These are phyloP conservation scores for Pardalotus punctatus DNA, from an alignment of 2,113 vertebrate genomes.

Conservation along the genomic window DNA sequence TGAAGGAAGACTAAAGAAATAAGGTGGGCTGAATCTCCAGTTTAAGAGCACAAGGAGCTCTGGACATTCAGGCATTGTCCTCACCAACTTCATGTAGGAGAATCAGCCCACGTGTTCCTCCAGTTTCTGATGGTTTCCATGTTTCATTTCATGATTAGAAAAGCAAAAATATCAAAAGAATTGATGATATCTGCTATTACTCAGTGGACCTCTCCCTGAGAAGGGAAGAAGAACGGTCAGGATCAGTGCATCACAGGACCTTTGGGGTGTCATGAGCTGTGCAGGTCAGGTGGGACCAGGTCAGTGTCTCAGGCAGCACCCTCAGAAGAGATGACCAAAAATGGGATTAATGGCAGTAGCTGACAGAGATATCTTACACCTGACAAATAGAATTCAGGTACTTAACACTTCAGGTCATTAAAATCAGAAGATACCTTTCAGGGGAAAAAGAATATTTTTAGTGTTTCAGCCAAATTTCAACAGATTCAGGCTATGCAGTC, in stretches of 20 bases:
- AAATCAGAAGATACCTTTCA: background rate
- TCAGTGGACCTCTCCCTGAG: background rate
- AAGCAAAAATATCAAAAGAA: background rate
- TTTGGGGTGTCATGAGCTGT: background rate
- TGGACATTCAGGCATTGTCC: background rate
- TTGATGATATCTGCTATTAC: background rate
- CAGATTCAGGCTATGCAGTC: background rate
- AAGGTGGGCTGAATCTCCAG: background rate
- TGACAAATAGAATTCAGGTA: background rate
- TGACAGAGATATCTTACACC: background rate
- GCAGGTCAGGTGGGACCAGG: background rate
- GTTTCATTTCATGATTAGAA: background rate
- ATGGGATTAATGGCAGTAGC: background rate
- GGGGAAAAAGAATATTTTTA: background rate
- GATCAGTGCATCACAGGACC: background rate
- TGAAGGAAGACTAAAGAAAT: background rate
- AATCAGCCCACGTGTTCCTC: accelerated
- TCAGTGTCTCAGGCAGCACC: background rate
- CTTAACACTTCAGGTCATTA: background rate
- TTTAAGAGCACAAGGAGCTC: background rate
- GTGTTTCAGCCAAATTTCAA: background rate
- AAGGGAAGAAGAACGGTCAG: background rate
- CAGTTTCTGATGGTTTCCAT: background rate
- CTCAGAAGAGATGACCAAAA: background rate
- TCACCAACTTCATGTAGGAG: background rate